Evolutionary conservation across 1,140 invertebrate genomes (phyloP), one percentile per base, ranked within the genome.

Genomic region (Drosophila pruinosa): DNA sequence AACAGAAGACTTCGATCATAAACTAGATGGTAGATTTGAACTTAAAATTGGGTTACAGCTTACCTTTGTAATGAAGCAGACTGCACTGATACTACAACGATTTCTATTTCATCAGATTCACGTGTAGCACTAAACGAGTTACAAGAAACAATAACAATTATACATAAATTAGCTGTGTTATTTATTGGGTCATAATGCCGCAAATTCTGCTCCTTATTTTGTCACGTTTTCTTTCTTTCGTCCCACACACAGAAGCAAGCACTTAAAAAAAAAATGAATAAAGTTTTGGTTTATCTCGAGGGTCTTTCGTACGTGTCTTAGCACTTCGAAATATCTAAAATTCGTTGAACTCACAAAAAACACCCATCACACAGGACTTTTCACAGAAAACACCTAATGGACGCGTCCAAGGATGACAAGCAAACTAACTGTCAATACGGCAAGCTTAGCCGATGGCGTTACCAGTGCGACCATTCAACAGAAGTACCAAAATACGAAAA

Each of bases 341-440:
- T 56, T 70, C 67, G 67, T 70, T 64, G 41, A 56, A 48, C 17
- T 64, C 52, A 59, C 15, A 21, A 50, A 15, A 31, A 48, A 21
- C 31, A 39, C n/a, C 22, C 38, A 70, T n/a, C 28, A 28, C 53
- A 54, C 8, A 14, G 4, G 8, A 17, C 12, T 47, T 7, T 1
- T 14, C 21, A 15, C 28, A 5, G 31, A 21, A 15, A n/a, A 14
- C 6, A 21, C 7, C 48, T 36, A 24, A 15, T 41, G 58, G 39
- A 68, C 69, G 63, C 63, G 54, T 36, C 36, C 36, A 12, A 72
- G 28, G 28, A 59, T 52, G 38, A 59, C 54, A 24, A 72, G 28
- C 38, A 31, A 58, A 72, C 69, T 72, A 72, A 72, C 54, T 47
- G 63, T 68, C 52, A 64, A 54, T 70, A 48, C 65, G 22, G 67